Base-by-base conservation (phyloP, 2,113 vertebrate genomes). In the Clarias macrocephalus region DNA sequence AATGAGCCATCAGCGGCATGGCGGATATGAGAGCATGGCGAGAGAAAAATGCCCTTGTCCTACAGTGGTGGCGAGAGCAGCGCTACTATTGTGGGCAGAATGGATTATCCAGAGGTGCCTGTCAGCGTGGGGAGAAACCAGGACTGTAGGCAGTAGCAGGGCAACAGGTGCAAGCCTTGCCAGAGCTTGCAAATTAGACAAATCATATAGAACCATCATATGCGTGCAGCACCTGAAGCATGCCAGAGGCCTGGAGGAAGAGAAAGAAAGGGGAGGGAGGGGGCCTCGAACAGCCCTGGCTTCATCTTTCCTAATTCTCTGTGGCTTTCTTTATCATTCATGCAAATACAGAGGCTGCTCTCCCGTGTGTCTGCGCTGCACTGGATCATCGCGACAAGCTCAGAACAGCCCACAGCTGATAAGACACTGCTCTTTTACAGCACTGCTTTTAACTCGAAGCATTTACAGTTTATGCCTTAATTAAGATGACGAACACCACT, bases 131-230 rank as follows among this genome's bases (percentile, higher is more conserved):
- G 91, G 93, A 94, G 91, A 83, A 83, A 85, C 89, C 80, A 54
- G 56, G 83, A 92, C 93, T 93, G 91, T 92, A 91, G 92, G 94
- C 93, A 5, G 86, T 81, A 37, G 88, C 65, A 89, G 92, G 93
- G 93, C 94, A 95, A 95, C 94, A 95, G 95, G 94, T 95, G 94
- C 87, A 25, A 59, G 52, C 33, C 91, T 92, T 37, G 75, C 89
- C 91, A 80, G 85, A 72, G 66, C 90, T 93, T 92, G 91, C 92
- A 93, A 94, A 95, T 94, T 91, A 93, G 89, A 95, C 91, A 94
- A 93, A 95, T 94, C 91, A 89, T 89, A 89, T 80, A 87, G 89
- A 88, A 89, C 91, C 79, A 62, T 81, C 30, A 62, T 80, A 85
- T 75, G 90, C 87, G 88, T 89, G 86, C 82, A 91, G 88, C 94